Conservation (phyloP, 2,797 vertebrate genomes). For the Sebastes dallii region DNA sequence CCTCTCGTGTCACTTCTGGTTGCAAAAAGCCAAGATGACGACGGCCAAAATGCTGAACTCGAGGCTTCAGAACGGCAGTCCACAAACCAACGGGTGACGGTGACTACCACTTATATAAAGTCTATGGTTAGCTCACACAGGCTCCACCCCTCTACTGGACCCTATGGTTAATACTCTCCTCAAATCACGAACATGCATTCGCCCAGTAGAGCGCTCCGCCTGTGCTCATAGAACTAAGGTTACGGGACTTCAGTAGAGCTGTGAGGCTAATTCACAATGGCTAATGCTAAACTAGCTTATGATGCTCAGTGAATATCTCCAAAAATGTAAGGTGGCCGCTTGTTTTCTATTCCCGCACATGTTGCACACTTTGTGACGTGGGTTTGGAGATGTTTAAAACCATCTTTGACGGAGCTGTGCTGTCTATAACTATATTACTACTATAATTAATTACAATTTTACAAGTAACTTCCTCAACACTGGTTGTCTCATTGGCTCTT, state of each 20-base stretch:
- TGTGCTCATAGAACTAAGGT: too few species aligned
- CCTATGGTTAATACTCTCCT: too few species aligned
- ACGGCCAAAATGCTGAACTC: too few species aligned
- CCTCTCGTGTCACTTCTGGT: too few species aligned
- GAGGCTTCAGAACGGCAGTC: too few species aligned
- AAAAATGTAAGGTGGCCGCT: neutral
- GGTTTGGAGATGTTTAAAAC: neutral
- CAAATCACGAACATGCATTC: too few species aligned
- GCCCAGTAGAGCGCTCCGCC: too few species aligned
- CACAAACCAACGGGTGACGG: too few species aligned
- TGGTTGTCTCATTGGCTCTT: constrained; percentile 27
- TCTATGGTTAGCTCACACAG: too few species aligned
- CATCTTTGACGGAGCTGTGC: neutral
- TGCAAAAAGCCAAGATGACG: too few species aligned
- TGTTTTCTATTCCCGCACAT: neutral
- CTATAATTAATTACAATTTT: neutral
- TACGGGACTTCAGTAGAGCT: neutral
- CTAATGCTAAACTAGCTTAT: neutral
- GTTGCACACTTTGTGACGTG: neutral
- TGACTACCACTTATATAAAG: too few species aligned
- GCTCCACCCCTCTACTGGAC: too few species aligned
- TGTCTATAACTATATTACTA: neutral
- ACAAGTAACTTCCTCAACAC: neutral
- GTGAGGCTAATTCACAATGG: neutral
- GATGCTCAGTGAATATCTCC: neutral